Percentiles rank a stretch among this genome's conserved stretches.
Evolutionary conservation across 1,140 invertebrate species (phyloP).

Genomic region (Pissodes strobi): DNA sequence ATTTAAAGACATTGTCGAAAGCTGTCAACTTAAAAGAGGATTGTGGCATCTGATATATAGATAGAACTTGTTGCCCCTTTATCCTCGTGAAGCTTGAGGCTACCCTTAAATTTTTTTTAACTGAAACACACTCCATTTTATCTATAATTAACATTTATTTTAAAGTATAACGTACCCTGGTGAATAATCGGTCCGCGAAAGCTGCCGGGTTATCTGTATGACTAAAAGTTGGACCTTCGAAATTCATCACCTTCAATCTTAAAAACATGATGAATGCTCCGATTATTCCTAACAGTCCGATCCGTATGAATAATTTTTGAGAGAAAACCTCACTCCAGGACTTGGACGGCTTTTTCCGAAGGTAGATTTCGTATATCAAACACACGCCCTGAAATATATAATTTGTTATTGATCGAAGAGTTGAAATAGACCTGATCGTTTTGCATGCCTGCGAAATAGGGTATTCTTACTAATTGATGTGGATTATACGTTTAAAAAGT

Average conservation of each 20-base stretch:
- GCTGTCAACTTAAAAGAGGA: no score
- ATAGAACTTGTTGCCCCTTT: no score
- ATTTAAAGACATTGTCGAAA: no score
- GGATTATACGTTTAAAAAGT: no score
- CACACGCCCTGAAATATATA: constrained; percentile 74
- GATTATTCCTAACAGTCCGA: constrained; percentile 25
- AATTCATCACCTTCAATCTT: constrained; percentile 79
- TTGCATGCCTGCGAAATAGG: no score
- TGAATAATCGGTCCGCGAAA: constrained; percentile 66
- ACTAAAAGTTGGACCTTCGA: constrained; percentile 79
- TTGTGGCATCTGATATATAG: no score
- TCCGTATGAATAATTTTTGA: constrained; percentile 33
- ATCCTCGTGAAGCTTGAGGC: no score
- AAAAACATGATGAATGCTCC: constrained; percentile 53
- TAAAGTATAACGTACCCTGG: constrained; percentile 61
- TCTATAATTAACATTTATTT: no score
- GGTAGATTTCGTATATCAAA: constrained; percentile 67
- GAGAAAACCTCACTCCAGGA: constrained; percentile 35
- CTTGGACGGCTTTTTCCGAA: constrained; percentile 35
- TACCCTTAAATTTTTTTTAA: no score
- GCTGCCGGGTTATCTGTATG: constrained; percentile 88
- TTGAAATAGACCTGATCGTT: no score
- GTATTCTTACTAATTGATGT: no score
- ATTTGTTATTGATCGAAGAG: constrained; percentile 37
- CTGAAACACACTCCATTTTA: no score